Percentiles rank a stretch among this genome's conserved stretches.
phyloP scores from a whole-genome alignment of 2,888 invertebrate genomes.

The Nudaria mundana region DNA sequence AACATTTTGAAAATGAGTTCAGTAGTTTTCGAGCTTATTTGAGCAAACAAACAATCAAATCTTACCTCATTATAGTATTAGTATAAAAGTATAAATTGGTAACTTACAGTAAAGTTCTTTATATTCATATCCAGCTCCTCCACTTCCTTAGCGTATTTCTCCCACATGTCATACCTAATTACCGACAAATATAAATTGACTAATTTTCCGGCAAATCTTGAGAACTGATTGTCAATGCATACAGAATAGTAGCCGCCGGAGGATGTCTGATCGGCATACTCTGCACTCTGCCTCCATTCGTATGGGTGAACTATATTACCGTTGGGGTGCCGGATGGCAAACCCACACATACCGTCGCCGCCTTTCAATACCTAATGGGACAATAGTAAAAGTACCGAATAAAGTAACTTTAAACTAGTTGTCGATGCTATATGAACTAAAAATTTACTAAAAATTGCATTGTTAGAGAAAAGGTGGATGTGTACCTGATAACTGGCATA shows the following conservation, averaged over 20 bases:
- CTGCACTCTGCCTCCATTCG: conserved; percentile 93
- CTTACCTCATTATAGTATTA: too few species aligned
- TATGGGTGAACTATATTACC: conserved; percentile 94
- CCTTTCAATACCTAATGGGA: conserved; percentile 90
- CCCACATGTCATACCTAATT: conserved; percentile 96
- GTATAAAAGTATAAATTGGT: neutral
- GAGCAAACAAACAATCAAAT: too few species aligned
- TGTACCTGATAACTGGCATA: conserved; percentile 97
- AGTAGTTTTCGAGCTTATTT: too few species aligned
- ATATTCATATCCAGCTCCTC: conserved; percentile 93
- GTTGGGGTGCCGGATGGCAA: conserved; percentile 92
- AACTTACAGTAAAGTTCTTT: conserved; percentile 92
- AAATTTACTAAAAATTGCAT: too few species aligned
- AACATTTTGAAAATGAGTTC: too few species aligned
- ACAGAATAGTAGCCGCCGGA: conserved; percentile 94
- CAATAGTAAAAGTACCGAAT: conserved; percentile 4
- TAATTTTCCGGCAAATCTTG: conserved; percentile 93
- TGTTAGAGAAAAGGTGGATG: too few species aligned
- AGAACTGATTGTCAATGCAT: conserved; percentile 96
- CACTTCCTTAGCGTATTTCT: conserved; percentile 93
- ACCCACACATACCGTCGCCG: conserved; percentile 96
- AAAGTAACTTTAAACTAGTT: too few species aligned
- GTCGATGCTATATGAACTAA: too few species aligned
- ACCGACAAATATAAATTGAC: conserved; percentile 95
- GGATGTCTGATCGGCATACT: conserved; percentile 92